phyloP scores from a whole-genome alignment of 2,113 vertebrate genomes.

The Nipponia nippon region DNA sequence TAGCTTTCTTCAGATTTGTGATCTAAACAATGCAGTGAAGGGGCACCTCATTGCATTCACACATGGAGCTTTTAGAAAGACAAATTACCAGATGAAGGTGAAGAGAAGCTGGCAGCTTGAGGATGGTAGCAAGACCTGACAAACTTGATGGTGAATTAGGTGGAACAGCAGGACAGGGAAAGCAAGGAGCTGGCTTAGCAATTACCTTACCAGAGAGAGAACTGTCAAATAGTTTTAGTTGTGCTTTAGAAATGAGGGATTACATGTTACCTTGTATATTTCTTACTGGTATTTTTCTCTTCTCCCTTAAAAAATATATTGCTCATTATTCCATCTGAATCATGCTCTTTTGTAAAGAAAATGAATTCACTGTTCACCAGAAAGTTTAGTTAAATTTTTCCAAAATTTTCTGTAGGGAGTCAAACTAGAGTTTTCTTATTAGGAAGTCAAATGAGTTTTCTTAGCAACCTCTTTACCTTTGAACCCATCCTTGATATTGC shows the following conservation, averaged over 20 bases:
- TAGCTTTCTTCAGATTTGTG: not conserved
- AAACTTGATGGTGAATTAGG: not conserved
- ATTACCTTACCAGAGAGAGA: not conserved
- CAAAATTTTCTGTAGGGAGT: not conserved
- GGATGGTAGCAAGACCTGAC: not conserved
- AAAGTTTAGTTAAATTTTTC: not conserved
- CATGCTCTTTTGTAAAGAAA: not conserved
- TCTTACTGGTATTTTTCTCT: not conserved
- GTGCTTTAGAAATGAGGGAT: not conserved
- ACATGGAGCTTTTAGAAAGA: not conserved
- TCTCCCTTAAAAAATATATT: not conserved
- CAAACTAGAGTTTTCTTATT: not conserved
- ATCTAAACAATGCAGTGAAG: not conserved
- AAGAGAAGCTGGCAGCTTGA: not conserved
- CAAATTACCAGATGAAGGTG: not conserved
- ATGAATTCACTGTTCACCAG: not conserved
- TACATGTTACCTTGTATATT: not conserved
- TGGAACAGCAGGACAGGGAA: not conserved
- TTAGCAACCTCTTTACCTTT: not conserved
- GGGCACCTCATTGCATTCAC: not conserved
- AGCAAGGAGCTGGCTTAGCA: not conserved
- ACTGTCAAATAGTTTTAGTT: not conserved
- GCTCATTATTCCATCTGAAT: not conserved
- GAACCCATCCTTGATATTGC: not conserved
- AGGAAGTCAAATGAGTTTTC: not conserved